Evolutionary conservation across 2,797 vertebrate species (phyloP), one percentile per base, ranked within the genome.

Genomic region (Pelodytes ibericus): DNA sequence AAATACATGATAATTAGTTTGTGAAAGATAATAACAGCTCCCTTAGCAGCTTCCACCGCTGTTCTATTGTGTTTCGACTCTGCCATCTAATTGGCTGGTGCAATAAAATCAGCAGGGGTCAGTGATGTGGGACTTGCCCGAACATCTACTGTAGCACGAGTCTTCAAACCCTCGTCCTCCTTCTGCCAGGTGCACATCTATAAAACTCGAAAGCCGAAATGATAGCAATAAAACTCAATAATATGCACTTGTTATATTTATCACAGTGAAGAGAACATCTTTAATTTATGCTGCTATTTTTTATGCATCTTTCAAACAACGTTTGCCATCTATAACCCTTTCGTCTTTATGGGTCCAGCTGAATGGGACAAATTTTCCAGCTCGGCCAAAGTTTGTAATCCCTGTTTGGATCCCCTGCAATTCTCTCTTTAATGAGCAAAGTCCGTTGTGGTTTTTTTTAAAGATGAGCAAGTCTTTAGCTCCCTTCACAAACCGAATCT

Each of bases 101-200:
- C 57, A 47, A 51, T 69, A 75, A 75, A 67, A 51, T 49, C 73
- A 69, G 73, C 65, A 60, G 44, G 65, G 61, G 65, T 39, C 51
- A 33, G 29, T 27, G 39, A 13, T 16, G 24, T 10, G 39, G 56
- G 73, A 69, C 29, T 18, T n/a, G 22, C 63, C 64, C 26, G 49
- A 39, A 13, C 62, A 25, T 68, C 64, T 53, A 49, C 36, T 39
- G 30, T 61, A 26, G 24, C n/a, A 60, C 64, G 26, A 11, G 30
- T 56, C 31, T 51, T 51, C 39, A 10, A 22, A 29, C 64, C 7
- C 36, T 53, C 20, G 18, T 63, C 53, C 63, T 41, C 72, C 73
- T 49, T 29, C 47, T 62, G 65, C 63, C 73, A 75, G 73, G 73
- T 75, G 73, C 73, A 13, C 57, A 31, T 66, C 51, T 59, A 31